Evolutionary conservation across 2,888 invertebrate species (phyloP).

Genomic region (Drosophila tripunctata): DNA sequence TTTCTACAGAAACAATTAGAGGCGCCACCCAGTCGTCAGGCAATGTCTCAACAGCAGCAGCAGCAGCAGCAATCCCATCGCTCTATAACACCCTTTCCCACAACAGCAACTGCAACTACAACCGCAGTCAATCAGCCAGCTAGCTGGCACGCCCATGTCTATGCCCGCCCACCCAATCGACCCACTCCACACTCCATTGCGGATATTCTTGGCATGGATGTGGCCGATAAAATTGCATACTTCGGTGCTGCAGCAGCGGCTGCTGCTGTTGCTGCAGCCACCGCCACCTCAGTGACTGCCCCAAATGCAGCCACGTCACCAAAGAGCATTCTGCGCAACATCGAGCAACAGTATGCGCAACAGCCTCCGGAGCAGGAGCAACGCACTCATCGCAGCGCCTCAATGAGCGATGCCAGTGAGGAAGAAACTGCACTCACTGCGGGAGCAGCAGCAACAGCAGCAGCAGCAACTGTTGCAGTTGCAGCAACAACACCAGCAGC

Average conservation of each 20-base stretch:
- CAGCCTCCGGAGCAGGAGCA: constrained; percentile 72
- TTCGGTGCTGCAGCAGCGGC: constrained; percentile 25
- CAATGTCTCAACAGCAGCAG: constrained; percentile 23
- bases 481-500: constrained; percentile 14
- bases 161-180: constrained; percentile 91
- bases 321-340: constrained; percentile 81
- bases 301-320: constrained; percentile 80
- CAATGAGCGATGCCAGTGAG: constrained; percentile 85
- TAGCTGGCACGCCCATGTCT: constrained; percentile 96
- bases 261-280: constrained; percentile 2
- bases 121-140: constrained; percentile 48
- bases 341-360: constrained; percentile 81
- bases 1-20: constrained; percentile 79
- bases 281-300: constrained; percentile 24
- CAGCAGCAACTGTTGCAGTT: constrained; percentile 39
- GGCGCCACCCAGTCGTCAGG: constrained; percentile 58
- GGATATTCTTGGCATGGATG: constrained; percentile 89
- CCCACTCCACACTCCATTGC: constrained; percentile 95
- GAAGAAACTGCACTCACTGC: constrained; percentile 74
- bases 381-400: constrained; percentile 73
- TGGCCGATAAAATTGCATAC: constrained; percentile 42
- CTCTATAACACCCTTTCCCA: constrained; percentile 36
- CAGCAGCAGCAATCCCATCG: constrained; percentile 43
- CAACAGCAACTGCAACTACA: constrained; percentile 28
- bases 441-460: neutral